These are phyloP conservation scores for Mus spicilegus DNA, from an alignment of 2,113 vertebrate species.

Conservation along the genomic window DNA sequence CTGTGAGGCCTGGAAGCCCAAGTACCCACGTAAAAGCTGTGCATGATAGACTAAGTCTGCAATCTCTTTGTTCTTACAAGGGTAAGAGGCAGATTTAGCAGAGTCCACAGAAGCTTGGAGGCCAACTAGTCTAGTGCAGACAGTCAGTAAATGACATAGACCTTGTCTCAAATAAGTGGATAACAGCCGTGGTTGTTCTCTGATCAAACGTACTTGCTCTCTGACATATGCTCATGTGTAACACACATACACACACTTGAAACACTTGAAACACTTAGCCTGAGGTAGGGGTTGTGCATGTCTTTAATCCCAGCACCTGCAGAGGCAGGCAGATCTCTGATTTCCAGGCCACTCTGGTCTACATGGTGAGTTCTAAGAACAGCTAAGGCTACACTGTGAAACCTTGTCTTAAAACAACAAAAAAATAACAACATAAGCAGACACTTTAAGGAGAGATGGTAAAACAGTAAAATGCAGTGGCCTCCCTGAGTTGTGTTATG, in stretches of 20 bases:
- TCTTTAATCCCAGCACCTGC: neutral
- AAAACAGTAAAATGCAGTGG: neutral
- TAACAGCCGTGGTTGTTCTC: neutral
- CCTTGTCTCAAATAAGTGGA: neutral
- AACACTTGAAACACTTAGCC: neutral
- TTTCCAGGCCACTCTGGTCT: neutral
- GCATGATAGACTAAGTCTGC: neutral
- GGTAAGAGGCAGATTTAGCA: neutral
- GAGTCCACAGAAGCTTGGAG: neutral
- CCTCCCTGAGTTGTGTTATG: neutral
- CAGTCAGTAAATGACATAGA: neutral
- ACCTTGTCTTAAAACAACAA: neutral
- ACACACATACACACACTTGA: neutral
- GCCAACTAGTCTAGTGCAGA: neutral
- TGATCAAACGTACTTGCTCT: neutral
- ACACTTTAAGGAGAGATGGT: neutral
- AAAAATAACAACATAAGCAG: neutral
- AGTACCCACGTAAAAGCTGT: neutral
- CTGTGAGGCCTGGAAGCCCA: too few species aligned
- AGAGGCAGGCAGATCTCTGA: neutral
- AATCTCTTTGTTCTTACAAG: neutral
- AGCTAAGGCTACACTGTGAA: neutral
- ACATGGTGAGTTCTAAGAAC: neutral
- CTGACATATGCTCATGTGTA: neutral
- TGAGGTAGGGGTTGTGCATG: neutral